phyloP scores from a whole-genome alignment of 1,140 invertebrate genomes.

The Agrilus planipennis region DNA sequence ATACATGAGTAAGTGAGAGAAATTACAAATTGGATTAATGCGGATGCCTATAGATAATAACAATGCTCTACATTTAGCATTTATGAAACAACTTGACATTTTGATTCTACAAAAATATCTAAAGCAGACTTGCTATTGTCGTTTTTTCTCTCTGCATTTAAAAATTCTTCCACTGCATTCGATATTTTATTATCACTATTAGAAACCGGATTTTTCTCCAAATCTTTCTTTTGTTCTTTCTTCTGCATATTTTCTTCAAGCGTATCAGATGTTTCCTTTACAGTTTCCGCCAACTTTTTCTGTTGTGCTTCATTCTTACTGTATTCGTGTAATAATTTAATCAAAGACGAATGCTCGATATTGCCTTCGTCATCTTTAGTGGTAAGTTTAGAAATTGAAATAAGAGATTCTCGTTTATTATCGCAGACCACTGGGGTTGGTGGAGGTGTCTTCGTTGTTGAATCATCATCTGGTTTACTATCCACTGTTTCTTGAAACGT shows the following conservation, averaged over 20 bases:
- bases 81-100: too few species aligned
- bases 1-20: too few species aligned
- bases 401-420: background rate
- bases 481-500: background rate
- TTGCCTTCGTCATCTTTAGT: slow-evolving; percentile 9
- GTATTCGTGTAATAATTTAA: slow-evolving; percentile 26
- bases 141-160: slow-evolving; percentile 3
- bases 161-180: slow-evolving; percentile 1
- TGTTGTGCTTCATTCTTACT: slow-evolving; percentile 21
- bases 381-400: slow-evolving; percentile 6
- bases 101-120: too few species aligned
- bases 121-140: too few species aligned
- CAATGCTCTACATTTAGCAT: too few species aligned
- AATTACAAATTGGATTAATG: too few species aligned
- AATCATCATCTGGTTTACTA: background rate
- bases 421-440: background rate
- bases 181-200: background rate
- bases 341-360: slow-evolving; percentile 25
- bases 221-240: too few species aligned
- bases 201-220: too few species aligned
- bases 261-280: too few species aligned
- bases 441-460: background rate
- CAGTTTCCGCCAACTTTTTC: too few species aligned
- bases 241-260: too few species aligned
- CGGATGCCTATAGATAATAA: too few species aligned